Conservation (phyloP, 1,140 invertebrate species). For the Caenorhabditis tropicalis region DNA sequence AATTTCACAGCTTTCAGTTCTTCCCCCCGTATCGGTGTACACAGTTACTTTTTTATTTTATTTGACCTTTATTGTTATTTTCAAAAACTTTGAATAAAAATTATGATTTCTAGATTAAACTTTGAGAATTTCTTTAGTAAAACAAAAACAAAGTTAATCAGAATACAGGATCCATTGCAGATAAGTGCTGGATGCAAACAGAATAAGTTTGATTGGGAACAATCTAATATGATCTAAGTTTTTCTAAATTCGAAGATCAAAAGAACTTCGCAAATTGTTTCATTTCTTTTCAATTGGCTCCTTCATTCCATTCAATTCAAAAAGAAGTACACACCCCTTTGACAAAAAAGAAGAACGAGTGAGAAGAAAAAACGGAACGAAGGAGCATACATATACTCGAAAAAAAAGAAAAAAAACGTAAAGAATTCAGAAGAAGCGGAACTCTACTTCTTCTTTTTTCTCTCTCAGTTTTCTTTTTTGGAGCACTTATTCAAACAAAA, state of each 20-base stretch:
- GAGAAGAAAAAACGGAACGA: background rate
- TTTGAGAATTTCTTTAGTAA: too few species aligned
- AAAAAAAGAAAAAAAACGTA: slow-evolving; percentile 10
- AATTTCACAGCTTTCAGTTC: slow-evolving; percentile 20
- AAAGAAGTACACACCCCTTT: background rate
- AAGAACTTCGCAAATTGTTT: background rate
- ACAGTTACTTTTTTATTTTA: slow-evolving; percentile 4
- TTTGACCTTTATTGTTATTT: background rate
- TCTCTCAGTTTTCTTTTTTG: background rate
- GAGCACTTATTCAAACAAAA: slow-evolving; percentile 44
- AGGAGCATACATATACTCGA: background rate
- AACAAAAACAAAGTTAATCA: too few species aligned
- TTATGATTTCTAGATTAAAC: background rate
- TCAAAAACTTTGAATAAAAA: background rate
- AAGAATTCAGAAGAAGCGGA: slow-evolving; percentile 41
- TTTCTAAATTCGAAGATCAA: background rate
- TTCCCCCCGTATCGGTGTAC: background rate
- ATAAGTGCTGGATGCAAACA: too few species aligned
- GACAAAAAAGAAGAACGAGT: slow-evolving; percentile 13
- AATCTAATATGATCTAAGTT: too few species aligned
- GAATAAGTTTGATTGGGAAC: too few species aligned
- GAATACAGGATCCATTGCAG: too few species aligned
- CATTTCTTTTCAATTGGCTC: background rate
- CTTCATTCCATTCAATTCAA: slow-evolving; percentile 21
- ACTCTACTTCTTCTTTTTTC: background rate